These are phyloP conservation scores for Nemapogon koenigi DNA, from an alignment of 2,888 invertebrate species.

Conservation along the genomic window DNA sequence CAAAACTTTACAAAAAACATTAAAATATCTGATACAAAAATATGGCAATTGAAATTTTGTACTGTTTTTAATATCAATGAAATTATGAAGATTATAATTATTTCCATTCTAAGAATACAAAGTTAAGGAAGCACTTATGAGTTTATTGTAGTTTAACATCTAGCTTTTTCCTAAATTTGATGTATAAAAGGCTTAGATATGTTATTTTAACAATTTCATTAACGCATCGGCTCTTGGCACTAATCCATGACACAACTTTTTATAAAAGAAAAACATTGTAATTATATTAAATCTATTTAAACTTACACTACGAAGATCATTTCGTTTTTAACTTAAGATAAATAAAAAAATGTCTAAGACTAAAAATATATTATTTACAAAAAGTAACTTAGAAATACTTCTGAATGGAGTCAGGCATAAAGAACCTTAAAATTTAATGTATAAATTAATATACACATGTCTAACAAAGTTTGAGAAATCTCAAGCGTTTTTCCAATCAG, in stretches of 20 bases:
- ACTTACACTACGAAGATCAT: slow-evolving; percentile 46
- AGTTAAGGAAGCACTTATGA: too few species aligned
- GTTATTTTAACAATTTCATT: too few species aligned
- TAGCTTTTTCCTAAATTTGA: too few species aligned
- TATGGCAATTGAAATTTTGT: neutral
- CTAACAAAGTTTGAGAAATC: too few species aligned
- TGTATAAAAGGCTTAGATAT: too few species aligned
- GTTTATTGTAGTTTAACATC: too few species aligned
- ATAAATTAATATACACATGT: neutral
- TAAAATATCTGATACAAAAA: neutral
- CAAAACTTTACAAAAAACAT: too few species aligned
- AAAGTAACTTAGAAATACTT: slow-evolving; percentile 3
- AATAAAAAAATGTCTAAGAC: slow-evolving; percentile 4
- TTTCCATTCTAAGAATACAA: too few species aligned
- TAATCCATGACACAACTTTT: slow-evolving; percentile 36
- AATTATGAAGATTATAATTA: too few species aligned
- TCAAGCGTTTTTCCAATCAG: neutral
- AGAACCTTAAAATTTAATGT: too few species aligned
- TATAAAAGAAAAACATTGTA: slow-evolving; percentile 28
- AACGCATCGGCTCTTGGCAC: neutral
- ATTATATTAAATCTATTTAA: slow-evolving; percentile 25
- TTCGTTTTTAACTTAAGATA: slow-evolving; percentile 28
- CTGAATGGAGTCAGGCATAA: slow-evolving; percentile 3
- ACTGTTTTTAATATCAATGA: neutral
- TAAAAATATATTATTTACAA: slow-evolving; percentile 9